These are phyloP conservation scores for Chymomyza amoena DNA, from an alignment of 2,888 invertebrate species.

Conservation along the genomic window DNA sequence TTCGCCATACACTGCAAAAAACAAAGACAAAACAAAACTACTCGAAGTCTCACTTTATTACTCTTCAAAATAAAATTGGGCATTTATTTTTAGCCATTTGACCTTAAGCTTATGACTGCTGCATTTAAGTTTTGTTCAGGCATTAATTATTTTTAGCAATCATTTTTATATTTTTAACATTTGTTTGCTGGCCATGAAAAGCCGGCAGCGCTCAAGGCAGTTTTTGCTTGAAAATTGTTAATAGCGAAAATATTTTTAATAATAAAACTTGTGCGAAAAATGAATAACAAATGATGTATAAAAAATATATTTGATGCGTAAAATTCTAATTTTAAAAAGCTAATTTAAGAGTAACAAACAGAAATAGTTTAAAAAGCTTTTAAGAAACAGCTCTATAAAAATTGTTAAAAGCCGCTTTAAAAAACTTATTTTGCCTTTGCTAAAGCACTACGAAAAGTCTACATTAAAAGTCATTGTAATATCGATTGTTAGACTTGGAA, in stretches of 20 bases:
- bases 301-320: no score
- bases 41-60: not conserved
- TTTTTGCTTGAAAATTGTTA: not conserved
- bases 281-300: conserved; percentile 15
- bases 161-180: conserved; percentile 10
- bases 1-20: conserved; percentile 10
- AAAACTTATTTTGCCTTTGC: no score
- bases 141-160: conserved; percentile 24
- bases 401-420: no score
- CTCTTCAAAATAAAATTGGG: not conserved
- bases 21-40: no score
- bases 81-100: conserved; percentile 2
- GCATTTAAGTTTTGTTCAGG: conserved; percentile 18
- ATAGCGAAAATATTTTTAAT: not conserved
- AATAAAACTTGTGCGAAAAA: no score
- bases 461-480: no score
- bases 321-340: no score
- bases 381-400: no score
- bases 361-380: no score
- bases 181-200: not conserved
- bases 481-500: no score
- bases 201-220: not conserved
- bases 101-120: conserved; percentile 25
- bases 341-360: no score
- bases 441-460: no score